Evolutionary conservation across 1,140 invertebrate species (phyloP), one percentile per base, ranked within the genome.

Genomic region (Zaprionus gabonicus): DNA sequence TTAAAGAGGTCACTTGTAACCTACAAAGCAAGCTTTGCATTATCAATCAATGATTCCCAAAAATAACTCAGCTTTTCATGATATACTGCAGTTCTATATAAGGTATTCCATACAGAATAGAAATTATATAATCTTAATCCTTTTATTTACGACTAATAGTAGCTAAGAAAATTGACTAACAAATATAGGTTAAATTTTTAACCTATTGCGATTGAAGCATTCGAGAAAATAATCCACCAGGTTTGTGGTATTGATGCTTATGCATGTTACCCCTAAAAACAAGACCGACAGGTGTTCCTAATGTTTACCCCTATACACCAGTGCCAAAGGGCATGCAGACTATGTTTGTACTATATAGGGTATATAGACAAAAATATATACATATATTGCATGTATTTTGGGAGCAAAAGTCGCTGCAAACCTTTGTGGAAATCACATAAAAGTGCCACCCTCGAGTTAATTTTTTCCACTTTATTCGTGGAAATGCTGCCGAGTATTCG

Each of bases 371-470:
- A 4, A 25, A 27, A 28, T 31, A 13, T 31, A 13, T 51, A 65
- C 46, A 44, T 51, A 65, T 57, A 44, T 34, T 46, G n/a, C 31
- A 23, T 31, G 17, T 51, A 17, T 34, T 34, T 59, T 57, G 27
- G n/a, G 41, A 15, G 13, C 10, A 44, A 38, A 63, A 70, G 66
- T 70, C 66, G 53, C 62, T 49, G 57, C 13, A 56, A 69, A 46
- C 57, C 49, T 57, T 46, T 49, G 46, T 53, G 23, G 53, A 64
- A 75, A 70, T 75, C 72, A 69, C 65, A 73, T 73, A 60, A 60
- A 46, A 70, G 15, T 70, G 72, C 67, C 72, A 75, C 72, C 72
- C 72, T 70, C 23, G 27, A 62, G 59, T 60, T 25, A 60, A 69
- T 56, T 60, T 56, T 62, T 51, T 74, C 28, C 28, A 56, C 49